A percentile compares a stretch with the other conserved stretches of the same genome.
Evolutionary conservation across 1,140 invertebrate species (phyloP).

Genomic region (Drosophila miranda): DNA sequence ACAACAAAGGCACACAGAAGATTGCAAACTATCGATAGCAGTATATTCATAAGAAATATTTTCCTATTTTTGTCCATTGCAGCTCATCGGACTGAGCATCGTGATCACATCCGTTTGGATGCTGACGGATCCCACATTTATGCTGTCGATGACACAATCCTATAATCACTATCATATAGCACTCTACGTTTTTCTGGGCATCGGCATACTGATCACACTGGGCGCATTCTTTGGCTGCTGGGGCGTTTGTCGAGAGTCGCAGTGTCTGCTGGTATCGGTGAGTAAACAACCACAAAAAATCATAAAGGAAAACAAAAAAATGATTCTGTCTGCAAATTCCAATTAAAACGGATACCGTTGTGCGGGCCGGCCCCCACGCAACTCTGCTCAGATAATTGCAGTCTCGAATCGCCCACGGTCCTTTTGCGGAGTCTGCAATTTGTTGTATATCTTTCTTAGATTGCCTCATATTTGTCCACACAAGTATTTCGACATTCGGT

Average conservation of each 20-base stretch:
- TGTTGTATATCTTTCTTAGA: conserved; percentile 22
- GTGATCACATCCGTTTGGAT: conserved; percentile 89
- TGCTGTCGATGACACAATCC: conserved; percentile 87
- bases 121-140: conserved; percentile 89
- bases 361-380: conserved; percentile 18
- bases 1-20: conserved; percentile 8
- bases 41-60: conserved; percentile 4
- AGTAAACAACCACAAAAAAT: conserved; percentile 58
- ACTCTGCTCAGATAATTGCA: conserved; percentile 28
- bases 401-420: conserved; percentile 19
- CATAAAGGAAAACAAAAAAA: not conserved
- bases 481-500: no score
- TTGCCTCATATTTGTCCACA: not conserved
- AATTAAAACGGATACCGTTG: conserved; percentile 38
- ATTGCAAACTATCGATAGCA: conserved; percentile 3
- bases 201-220: conserved; percentile 90
- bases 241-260: conserved; percentile 93
- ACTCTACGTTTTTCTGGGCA: conserved; percentile 89
- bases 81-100: conserved; percentile 89
- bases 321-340: conserved; percentile 22
- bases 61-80: conserved; percentile 77
- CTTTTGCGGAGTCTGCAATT: conserved; percentile 14
- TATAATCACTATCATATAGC: conserved; percentile 88
- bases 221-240: conserved; percentile 96
- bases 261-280: conserved; percentile 92